Base-by-base conservation (phyloP, 1,140 invertebrate species). In the Diorhabda elongata region DNA sequence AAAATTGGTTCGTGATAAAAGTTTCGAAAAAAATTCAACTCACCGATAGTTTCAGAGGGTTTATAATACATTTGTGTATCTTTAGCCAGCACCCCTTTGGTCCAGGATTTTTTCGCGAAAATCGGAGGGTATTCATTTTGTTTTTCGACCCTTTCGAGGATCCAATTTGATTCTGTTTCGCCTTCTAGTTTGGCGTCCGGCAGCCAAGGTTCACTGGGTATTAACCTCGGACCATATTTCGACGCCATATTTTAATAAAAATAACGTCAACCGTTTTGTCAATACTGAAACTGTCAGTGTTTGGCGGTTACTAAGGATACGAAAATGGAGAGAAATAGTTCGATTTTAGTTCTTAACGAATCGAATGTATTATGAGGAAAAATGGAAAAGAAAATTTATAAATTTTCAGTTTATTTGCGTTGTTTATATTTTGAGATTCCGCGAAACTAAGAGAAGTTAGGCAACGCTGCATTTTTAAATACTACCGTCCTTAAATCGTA, bases 31-130 rank as follows among this genome's bases (percentile, higher is more conserved):
- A 26, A 26, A 26, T 26, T 26, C 26, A 26, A 62, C 67, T 74
- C 86, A 62, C 84, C 88, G 63, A 89, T 89, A 57, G 84, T 86
- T 80, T 92, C 89, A 57, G 83, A 85, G 3, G 89, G 89, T 69
- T 86, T 88, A 8, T 83, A 80, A 73, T 86, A 86, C 47, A 83
- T 78, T 63, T 84, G 84, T 44, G 83, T 81, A 73, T 88, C 82
- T 72, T 85, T 83, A 67, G 85, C 85, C 0, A 86, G 85, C 0
- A 86, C 83, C 5, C 84, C 83, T 74, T 82, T 84, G 0, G 87
- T 88, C 84, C 84, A 86, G 3, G 86, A 85, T 42, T 82, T 76
- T 47, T 81, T 77, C 52, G 85, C 78, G 73, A 89, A 83, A 52
- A 84, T 76, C 3, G 85, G 85, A 4, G 85, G 86, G 73, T 84